phyloP scores from a whole-genome alignment of 1,140 invertebrate genomes.

The Whitmania pigra region DNA sequence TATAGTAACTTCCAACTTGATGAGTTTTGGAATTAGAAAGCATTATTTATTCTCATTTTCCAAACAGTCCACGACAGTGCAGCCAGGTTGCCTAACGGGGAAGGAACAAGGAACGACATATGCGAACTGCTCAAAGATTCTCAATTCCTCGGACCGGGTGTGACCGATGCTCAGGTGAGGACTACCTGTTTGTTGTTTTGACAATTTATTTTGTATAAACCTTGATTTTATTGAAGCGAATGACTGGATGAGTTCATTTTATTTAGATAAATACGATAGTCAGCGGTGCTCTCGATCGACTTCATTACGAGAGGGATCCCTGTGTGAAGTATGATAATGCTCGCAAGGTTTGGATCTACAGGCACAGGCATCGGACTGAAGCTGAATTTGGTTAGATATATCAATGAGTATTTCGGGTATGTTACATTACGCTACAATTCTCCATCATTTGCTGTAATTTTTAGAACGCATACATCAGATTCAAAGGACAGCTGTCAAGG shows the following conservation, averaged over 20 bases:
- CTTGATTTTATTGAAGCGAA: background rate
- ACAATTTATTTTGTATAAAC: background rate
- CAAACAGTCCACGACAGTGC: constrained; percentile 69
- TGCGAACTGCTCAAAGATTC: constrained; percentile 69
- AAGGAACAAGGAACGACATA: constrained; percentile 79
- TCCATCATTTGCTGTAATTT: constrained; percentile 21
- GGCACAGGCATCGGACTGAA: constrained; percentile 63
- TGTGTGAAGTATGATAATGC: constrained; percentile 79
- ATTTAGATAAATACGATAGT: constrained; percentile 63
- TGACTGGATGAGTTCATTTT: background rate
- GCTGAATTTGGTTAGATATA: constrained; percentile 58
- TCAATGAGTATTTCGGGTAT: background rate
- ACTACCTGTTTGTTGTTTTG: constrained; percentile 39
- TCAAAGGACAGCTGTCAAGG: constrained; percentile 44
- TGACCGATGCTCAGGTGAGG: constrained; percentile 52
- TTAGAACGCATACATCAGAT: constrained; percentile 44
- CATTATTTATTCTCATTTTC: background rate
- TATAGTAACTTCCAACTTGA: background rate
- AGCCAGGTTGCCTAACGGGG: constrained; percentile 75
- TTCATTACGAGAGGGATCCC: constrained; percentile 75
- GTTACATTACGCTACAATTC: background rate
- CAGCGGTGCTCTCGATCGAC: constrained; percentile 69
- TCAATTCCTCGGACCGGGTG: constrained; percentile 63
- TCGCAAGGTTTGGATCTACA: constrained; percentile 76
- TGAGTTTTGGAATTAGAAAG: too few relatives aligned